Evolutionary conservation across 2,888 invertebrate genomes (phyloP).

Genomic region (Strigamia transsilvanica): DNA sequence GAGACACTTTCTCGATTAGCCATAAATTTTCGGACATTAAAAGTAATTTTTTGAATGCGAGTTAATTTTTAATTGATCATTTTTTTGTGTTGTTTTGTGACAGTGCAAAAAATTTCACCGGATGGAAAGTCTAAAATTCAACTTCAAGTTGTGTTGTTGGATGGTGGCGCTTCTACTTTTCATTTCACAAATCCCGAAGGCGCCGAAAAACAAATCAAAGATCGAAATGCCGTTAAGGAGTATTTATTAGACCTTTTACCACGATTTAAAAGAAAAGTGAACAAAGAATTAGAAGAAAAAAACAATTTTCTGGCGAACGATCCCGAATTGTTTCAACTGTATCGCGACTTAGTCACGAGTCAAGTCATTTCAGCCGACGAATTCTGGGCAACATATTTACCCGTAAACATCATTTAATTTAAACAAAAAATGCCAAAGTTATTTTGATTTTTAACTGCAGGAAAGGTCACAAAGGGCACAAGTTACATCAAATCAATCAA

Average conservation of each 20-base stretch:
- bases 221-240: constrained; percentile 93
- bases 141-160: constrained; percentile 93
- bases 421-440: not conserved
- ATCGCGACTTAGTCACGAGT: constrained; percentile 95
- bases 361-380: constrained; percentile 96
- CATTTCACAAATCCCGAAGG: constrained; percentile 93
- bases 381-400: constrained; percentile 93
- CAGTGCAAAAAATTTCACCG: constrained; percentile 94
- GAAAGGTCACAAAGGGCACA: constrained; percentile 16
- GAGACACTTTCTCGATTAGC: constrained; percentile 91
- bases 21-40: constrained; percentile 96
- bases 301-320: constrained; percentile 87
- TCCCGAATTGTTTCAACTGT: constrained; percentile 89
- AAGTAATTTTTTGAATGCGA: constrained; percentile 72
- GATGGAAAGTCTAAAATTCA: constrained; percentile 98
- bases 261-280: constrained; percentile 90
- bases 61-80: constrained; percentile 29
- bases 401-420: constrained; percentile 59
- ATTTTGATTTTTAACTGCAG: not conserved
- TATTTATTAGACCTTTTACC: constrained; percentile 88
- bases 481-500: constrained; percentile 67
- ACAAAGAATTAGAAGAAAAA: constrained; percentile 88
- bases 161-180: constrained; percentile 93
- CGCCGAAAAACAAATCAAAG: constrained; percentile 81
- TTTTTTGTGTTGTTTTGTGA: constrained; percentile 59